phyloP scores from a whole-genome alignment of 2,888 invertebrate genomes.

The Amiota communis region DNA sequence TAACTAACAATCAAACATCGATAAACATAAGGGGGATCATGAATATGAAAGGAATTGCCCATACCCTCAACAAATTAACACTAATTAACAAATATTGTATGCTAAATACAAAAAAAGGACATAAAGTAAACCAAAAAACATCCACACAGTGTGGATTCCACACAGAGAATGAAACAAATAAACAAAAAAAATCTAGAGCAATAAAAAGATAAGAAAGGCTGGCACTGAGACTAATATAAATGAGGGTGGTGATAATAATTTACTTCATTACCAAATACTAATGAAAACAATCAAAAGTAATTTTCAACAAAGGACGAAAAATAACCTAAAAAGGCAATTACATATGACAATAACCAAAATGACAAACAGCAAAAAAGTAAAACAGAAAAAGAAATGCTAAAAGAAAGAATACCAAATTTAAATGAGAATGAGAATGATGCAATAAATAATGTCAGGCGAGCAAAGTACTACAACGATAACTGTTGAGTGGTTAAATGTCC shows the following conservation, averaged over 20 bases:
- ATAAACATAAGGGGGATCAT: slow-evolving; percentile 46
- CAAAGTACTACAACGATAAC: slow-evolving; percentile 33
- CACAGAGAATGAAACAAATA: slow-evolving; percentile 8
- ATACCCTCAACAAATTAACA: slow-evolving; percentile 51
- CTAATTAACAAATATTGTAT: slow-evolving; percentile 56
- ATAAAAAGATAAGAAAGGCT: slow-evolving; percentile 6
- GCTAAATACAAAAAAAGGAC: slow-evolving; percentile 24
- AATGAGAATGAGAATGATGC: slow-evolving; percentile 54
- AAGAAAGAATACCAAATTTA: not conserved
- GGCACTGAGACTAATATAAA: not conserved
- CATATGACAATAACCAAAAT: slow-evolving; percentile 56
- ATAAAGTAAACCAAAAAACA: slow-evolving; percentile 1
- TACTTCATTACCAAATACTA: slow-evolving; percentile 59
- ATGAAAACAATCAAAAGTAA: slow-evolving; percentile 62
- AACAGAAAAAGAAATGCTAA: not conserved
- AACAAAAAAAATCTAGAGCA: not conserved
- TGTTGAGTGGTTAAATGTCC: slow-evolving; percentile 37
- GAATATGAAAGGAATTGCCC: not conserved
- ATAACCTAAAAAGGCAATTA: slow-evolving; percentile 50
- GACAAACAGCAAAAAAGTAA: not conserved
- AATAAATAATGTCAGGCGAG: slow-evolving; percentile 46
- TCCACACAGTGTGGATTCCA: too few relatives aligned
- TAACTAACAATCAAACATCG: slow-evolving; percentile 42
- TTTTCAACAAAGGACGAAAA: slow-evolving; percentile 43
- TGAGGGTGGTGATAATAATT: slow-evolving; percentile 50